Base-by-base conservation (phyloP, 2,797 vertebrate species). In the Anabas testudineus region DNA sequence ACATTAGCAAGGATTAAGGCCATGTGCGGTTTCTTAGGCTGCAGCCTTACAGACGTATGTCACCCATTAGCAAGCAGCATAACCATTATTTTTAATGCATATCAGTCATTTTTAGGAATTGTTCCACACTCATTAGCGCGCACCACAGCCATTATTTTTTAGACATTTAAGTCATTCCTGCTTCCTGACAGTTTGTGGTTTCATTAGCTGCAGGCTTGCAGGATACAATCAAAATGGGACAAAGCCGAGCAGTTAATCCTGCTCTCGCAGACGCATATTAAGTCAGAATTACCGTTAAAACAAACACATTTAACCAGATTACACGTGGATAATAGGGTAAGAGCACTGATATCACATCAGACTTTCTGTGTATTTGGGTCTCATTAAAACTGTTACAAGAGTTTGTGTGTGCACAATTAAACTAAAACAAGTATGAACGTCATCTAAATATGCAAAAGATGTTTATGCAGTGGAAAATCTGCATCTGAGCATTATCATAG, bases 281-380 rank as follows among this genome's bases (percentile, higher is more conserved):
- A 83, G 51, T 85, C 67, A 72, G 71, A 71, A 42, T 37, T 59
- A 67, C 74, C 1, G 63, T 87, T 63, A 79, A 90, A 87, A 84
- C 79, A 78, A 85, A 81, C 55, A 58, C 48, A 49, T 59, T 78
- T 62, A 68, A 54, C 13, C 18, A 72, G 43, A 78, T 52, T 49
- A 61, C 45, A 58, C 39, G 49, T 24, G 14, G n/a, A 37, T 39
- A 61, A 36, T 24, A 52, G 30, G 13, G 26, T 15, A 12, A 37
- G 2, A 43, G 3, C 19, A 32, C 16, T 70, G 30, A 77, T 77
- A 64, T 81, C 36, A 74, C 59, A 67, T 63, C 34, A 69, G 61
- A 5, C 51, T 39, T 46, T 28, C 3, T 45, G 42, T 52, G 48
- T 39, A 9, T 67, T 53, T 72, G 42, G 63, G 60, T 72, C 43